A percentile compares a stretch with the other conserved stretches of the same genome.
phyloP scores from a whole-genome alignment of 2,888 invertebrate species.

The Papilio gigon region DNA sequence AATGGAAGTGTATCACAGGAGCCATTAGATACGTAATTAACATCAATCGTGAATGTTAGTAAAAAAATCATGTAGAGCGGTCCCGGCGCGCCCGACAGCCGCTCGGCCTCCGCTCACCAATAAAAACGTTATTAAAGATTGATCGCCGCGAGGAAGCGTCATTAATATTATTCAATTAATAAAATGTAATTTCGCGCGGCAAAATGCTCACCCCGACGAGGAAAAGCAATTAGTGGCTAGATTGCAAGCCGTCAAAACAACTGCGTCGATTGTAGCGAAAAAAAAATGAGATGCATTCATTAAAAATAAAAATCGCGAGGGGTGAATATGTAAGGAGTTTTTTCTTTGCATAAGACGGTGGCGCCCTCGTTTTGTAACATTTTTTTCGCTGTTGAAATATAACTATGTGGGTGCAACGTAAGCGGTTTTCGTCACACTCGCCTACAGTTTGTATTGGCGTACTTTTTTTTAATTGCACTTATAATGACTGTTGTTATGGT shows the following conservation, averaged over 20 bases:
- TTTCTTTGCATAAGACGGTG: conserved; percentile 78
- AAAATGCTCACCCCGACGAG: conserved; percentile 77
- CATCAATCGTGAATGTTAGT: conserved; percentile 70
- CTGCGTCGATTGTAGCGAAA: conserved; percentile 74
- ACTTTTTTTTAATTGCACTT: conserved; percentile 78
- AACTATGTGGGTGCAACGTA: conserved; percentile 80
- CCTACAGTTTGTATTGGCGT: conserved; percentile 69
- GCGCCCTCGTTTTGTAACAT: conserved; percentile 74
- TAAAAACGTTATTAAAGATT: conserved; percentile 82
- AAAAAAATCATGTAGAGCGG: conserved; percentile 60
- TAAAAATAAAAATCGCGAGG: conserved; percentile 80
- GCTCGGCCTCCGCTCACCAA: conserved; percentile 74
- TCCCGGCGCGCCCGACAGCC: conserved; percentile 62
- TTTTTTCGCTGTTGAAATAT: conserved; percentile 70
- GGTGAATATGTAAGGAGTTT: conserved; percentile 82
- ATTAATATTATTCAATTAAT: conserved; percentile 83
- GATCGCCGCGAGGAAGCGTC: conserved; percentile 78
- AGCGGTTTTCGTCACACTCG: conserved; percentile 81
- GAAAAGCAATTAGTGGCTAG: conserved; percentile 83
- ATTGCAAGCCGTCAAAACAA: conserved; percentile 83
- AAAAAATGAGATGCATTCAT: conserved; percentile 78
- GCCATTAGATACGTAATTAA: conserved; percentile 81
- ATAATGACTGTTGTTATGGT: conserved; percentile 81
- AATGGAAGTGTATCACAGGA: conserved; percentile 82
- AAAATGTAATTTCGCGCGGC: conserved; percentile 80